A percentile compares a stretch with the other conserved stretches of the same genome.
Evolutionary conservation across 1,140 invertebrate genomes (phyloP).

Genomic region (Nephotettix cincticeps): DNA sequence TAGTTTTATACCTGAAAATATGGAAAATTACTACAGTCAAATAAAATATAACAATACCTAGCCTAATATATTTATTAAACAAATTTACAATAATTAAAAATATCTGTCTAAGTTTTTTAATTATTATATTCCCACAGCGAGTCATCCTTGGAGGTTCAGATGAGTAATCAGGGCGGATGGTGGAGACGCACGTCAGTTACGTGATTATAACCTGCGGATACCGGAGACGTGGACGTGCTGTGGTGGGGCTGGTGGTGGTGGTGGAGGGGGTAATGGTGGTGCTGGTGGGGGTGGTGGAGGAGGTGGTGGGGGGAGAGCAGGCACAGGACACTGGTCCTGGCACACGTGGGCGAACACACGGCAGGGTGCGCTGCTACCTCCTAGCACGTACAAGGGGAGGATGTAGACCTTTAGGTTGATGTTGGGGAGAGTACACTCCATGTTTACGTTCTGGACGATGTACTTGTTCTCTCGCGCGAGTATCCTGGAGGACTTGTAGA

Average conservation of each 20-base stretch:
- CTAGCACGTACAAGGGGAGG: neutral
- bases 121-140: too few relatives aligned
- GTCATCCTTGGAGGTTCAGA: too few relatives aligned
- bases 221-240: neutral
- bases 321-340: slow-evolving; percentile 11
- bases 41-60: too few relatives aligned
- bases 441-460: slow-evolving; percentile 10
- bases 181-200: neutral
- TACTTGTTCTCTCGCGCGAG: slow-evolving; percentile 11
- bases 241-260: slow-evolving; percentile 11
- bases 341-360: neutral
- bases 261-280: neutral
- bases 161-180: neutral
- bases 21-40: too few relatives aligned
- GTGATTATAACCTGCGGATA: neutral
- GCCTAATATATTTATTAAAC: too few relatives aligned
- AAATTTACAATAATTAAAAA: too few relatives aligned
- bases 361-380: neutral
- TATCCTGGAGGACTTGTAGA: slow-evolving; percentile 6
- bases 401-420: slow-evolving; percentile 18
- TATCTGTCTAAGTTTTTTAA: too few relatives aligned
- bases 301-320: slow-evolving; percentile 5
- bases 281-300: slow-evolving; percentile 12
- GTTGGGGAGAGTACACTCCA: slow-evolving; percentile 12
- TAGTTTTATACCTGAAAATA: too few relatives aligned